phyloP scores from a whole-genome alignment of 2,113 vertebrate species.

The Leptocoma aspasia region DNA sequence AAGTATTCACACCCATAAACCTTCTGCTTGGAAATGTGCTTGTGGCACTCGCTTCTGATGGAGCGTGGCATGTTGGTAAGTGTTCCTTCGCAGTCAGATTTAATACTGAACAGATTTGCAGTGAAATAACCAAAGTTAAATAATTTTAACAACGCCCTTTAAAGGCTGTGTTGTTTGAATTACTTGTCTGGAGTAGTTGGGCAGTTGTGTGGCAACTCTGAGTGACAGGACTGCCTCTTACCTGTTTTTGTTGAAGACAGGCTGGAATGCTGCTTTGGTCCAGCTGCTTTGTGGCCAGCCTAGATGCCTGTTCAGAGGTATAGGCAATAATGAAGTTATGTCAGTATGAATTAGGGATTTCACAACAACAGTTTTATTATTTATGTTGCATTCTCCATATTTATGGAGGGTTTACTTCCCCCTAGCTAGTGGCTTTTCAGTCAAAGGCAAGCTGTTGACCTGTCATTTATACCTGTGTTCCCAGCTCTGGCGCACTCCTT shows the following conservation, averaged over 20 bases:
- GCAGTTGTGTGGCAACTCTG: background rate
- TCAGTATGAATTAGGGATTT: background rate
- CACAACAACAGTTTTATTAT: background rate
- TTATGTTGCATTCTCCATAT: background rate
- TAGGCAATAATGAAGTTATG: background rate
- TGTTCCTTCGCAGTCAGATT: background rate
- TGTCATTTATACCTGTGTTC: background rate
- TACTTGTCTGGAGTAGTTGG: background rate
- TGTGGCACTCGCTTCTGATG: background rate
- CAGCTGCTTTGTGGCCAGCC: background rate
- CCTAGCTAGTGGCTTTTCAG: background rate
- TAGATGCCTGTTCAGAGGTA: background rate
- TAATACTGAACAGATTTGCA: background rate
- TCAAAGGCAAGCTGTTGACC: background rate
- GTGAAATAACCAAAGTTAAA: background rate
- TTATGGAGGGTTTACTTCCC: background rate
- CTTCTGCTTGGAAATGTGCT: background rate
- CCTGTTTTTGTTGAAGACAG: background rate
- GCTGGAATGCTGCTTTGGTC: background rate
- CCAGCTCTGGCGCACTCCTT: background rate
- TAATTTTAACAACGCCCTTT: background rate
- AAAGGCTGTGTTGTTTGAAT: background rate
- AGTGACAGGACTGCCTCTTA: background rate
- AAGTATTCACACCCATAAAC: fast-evolving
- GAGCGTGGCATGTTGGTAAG: background rate